phyloP scores from a whole-genome alignment of 2,113 vertebrate species.

The Actenoides lindsayi region DNA sequence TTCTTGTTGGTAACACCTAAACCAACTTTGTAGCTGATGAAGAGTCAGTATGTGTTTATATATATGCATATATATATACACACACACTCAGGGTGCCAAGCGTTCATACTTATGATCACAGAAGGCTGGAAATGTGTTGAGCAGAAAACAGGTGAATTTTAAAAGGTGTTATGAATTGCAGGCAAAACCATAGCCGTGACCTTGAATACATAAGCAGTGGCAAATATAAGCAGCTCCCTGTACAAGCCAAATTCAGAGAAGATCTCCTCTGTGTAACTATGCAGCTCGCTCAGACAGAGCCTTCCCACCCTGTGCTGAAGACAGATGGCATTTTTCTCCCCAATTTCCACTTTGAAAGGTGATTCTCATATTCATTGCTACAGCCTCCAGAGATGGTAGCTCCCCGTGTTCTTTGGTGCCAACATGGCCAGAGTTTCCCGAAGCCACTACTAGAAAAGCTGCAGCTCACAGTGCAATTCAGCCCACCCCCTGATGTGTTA shows the following conservation, averaged over 20 bases:
- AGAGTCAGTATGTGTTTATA: background rate
- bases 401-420: background rate
- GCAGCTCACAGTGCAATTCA: background rate
- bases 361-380: accelerated
- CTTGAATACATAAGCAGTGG: background rate
- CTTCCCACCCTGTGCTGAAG: background rate
- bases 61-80: too few species aligned
- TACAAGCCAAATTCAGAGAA: background rate
- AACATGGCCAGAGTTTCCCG: background rate
- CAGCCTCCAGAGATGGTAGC: background rate
- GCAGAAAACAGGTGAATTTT: background rate
- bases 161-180: background rate
- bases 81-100: background rate
- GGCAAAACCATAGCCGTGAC: background rate
- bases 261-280: accelerated
- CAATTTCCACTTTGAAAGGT: background rate
- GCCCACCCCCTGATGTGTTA: background rate
- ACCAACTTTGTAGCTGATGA: background rate
- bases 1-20: background rate
- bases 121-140: background rate
- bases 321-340: accelerated
- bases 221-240: background rate
- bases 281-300: background rate
- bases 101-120: background rate
- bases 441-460: background rate